Percentiles rank a stretch among this genome's conserved stretches.
phyloP scores from a whole-genome alignment of 2,888 invertebrate species.

The Actias luna region DNA sequence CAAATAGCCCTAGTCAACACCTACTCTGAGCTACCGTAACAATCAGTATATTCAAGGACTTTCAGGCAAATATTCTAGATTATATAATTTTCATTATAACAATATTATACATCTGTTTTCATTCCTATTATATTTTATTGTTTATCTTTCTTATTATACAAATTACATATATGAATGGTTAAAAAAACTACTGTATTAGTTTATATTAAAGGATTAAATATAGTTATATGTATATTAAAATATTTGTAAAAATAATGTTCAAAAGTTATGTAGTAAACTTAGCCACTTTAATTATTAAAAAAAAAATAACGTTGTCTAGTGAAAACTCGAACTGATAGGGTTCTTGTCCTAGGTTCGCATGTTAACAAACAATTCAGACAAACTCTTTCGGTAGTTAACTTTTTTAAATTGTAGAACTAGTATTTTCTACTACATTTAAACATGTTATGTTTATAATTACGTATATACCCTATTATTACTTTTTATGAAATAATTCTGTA shows the following conservation, averaged over 20 bases:
- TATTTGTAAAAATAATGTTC: neutral
- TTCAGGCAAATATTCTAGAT: too few species aligned
- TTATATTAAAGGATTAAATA: neutral
- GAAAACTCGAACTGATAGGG: neutral
- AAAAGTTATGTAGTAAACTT: neutral
- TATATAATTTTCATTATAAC: too few species aligned
- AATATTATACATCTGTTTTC: too few species aligned
- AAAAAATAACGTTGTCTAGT: neutral
- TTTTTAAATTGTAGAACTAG: neutral
- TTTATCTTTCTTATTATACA: too few species aligned
- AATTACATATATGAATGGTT: too few species aligned
- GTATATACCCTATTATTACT: neutral
- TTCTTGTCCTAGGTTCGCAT: neutral
- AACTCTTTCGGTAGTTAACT: neutral
- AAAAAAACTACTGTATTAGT: too few species aligned
- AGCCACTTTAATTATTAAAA: neutral
- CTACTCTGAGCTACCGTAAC: too few species aligned
- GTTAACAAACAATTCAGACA: neutral
- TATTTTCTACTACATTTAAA: neutral
- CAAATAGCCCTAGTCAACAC: too few species aligned
- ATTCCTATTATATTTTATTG: too few species aligned
- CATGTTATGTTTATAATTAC: neutral
- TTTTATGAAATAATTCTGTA: too few species aligned
- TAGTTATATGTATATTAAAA: neutral
- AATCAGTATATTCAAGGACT: too few species aligned